These are phyloP conservation scores for Ctenosaura bakeri DNA, from an alignment of 2,797 vertebrate species.

Conservation along the genomic window DNA sequence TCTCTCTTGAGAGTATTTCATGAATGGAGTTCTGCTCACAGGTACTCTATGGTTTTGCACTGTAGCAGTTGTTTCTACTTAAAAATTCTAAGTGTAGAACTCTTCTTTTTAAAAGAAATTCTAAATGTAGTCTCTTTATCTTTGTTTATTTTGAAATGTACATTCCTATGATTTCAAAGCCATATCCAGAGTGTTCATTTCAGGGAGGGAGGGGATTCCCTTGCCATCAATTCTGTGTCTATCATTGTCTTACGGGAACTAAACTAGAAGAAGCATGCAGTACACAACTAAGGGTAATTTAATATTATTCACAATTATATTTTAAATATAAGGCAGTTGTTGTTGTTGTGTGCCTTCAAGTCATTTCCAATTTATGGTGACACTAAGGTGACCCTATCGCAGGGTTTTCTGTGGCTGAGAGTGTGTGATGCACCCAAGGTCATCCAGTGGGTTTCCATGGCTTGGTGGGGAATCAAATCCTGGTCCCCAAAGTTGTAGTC, in stretches of 20 bases:
- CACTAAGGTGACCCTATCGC: too few relatives aligned
- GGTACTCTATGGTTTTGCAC: not conserved
- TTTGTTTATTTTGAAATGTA: not conserved
- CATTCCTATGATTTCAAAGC: not conserved
- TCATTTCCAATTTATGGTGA: too few relatives aligned
- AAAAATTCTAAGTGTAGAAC: not conserved
- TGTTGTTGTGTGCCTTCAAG: too few relatives aligned
- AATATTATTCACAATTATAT: not conserved
- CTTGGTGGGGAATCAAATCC: too few relatives aligned
- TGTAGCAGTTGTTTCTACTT: not conserved
- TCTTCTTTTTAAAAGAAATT: not conserved
- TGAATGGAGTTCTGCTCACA: not conserved
- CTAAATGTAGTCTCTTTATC: not conserved
- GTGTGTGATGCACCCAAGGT: too few relatives aligned
- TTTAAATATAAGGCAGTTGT: not conserved
- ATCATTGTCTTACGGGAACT: not conserved
- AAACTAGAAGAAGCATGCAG: not conserved
- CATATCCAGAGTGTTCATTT: not conserved
- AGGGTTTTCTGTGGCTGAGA: too few relatives aligned
- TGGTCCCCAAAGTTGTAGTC: too few relatives aligned
- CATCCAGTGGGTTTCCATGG: too few relatives aligned
- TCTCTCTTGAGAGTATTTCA: not conserved
- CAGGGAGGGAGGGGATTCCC: not conserved
- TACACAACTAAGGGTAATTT: not conserved
- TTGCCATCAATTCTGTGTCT: too few relatives aligned